These are phyloP conservation scores for Samia ricini DNA, from an alignment of 1,140 invertebrate species.

Conservation along the genomic window DNA sequence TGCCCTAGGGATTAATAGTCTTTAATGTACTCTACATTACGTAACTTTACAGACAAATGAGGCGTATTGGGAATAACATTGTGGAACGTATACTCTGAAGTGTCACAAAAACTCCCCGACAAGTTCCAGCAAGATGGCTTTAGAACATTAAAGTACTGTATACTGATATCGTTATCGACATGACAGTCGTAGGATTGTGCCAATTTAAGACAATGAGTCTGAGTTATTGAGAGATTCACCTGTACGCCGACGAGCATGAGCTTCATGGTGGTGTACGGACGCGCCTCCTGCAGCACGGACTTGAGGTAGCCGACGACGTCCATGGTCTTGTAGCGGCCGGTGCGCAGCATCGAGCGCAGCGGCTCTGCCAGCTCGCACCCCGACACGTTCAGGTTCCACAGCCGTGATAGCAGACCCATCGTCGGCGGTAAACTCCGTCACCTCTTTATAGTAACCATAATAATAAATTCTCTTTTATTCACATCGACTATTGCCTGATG, in stretches of 20 bases:
- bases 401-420: constrained; percentile 93
- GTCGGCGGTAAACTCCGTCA: constrained; percentile 94
- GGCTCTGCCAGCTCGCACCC: constrained; percentile 94
- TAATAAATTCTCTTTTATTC: too few relatives aligned
- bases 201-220: too few relatives aligned
- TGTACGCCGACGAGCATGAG: constrained; percentile 98
- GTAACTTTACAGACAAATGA: too few relatives aligned
- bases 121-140: too few relatives aligned
- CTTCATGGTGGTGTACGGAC: constrained; percentile 93
- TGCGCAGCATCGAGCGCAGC: constrained; percentile 94
- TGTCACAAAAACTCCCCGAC: too few relatives aligned
- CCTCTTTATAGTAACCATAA: too few relatives aligned
- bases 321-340: constrained; percentile 96
- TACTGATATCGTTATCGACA: too few relatives aligned
- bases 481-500: too few relatives aligned
- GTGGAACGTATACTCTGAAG: too few relatives aligned
- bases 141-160: too few relatives aligned
- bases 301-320: constrained; percentile 97
- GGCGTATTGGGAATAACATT: too few relatives aligned
- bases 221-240: constrained; percentile 64
- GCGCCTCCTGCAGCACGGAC: constrained; percentile 92
- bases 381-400: constrained; percentile 97
- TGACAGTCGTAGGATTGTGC: too few relatives aligned
- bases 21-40: neutral
- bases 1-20: constrained; percentile 75